Evolutionary conservation across 2,888 invertebrate genomes (phyloP), one percentile per base, ranked within the genome.

Genomic region (Eupithecia subfuscata): DNA sequence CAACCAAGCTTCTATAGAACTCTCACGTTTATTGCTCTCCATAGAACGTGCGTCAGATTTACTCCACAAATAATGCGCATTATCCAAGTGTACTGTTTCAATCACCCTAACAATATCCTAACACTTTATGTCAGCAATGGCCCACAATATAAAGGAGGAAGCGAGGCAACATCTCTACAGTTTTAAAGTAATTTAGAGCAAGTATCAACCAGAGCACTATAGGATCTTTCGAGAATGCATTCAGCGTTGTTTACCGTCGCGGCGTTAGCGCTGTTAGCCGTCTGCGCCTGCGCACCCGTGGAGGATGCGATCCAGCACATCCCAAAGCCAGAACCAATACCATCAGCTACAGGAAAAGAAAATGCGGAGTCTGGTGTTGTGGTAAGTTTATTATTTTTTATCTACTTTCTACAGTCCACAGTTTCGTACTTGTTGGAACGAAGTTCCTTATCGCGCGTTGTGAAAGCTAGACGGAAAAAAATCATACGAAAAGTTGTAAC

Each of bases 281-380:
- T 83, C 70, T 94, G 91, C 93, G 88, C 83, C 0, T 90, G 92
- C 93, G 91, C 91, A 60, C 93, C 94, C 76, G 89, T 83, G 75
- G 86, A 86, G 85, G 91, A 92, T 79, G 92, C 90, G 89, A 93
- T 94, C 86, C 90, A 94, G 85, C 91, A 89, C 86, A 93, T 94
- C 80, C 92, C 83, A 91, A 94, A 91, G 84, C 86, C 79, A 82
- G 91, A 86, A 82, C 87, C 82, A 93, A 95, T 87, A 94, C 95
- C 89, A 86, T 94, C 90, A 93, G 91, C 84, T 94, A 94, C 87
- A 87, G 91, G 86, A 90, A 90, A 85, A 89, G 88, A 86, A 86
- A 90, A 77, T 91, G 90, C 83, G 90, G 89, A 45, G 64, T 94
- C 91, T 92, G 93, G 91, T 93, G 94, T 88, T 94, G 91, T 81